These are phyloP conservation scores for Meda fulgida DNA, from an alignment of 2,797 vertebrate species.

Conservation along the genomic window DNA sequence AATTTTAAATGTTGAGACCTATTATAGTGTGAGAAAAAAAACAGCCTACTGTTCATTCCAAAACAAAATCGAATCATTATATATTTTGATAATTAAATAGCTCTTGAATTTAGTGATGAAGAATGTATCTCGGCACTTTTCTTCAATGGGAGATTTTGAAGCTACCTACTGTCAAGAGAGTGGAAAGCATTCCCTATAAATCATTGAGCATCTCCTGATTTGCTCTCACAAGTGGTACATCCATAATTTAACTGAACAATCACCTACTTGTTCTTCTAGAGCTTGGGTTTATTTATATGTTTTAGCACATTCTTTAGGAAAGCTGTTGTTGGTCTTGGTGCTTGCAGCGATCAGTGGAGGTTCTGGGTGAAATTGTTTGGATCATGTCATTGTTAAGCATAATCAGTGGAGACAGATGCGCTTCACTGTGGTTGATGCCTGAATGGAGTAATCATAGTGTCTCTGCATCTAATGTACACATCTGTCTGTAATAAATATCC, in stretches of 20 bases:
- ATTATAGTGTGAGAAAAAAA: not conserved
- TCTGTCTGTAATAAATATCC: slow-evolving; percentile 58
- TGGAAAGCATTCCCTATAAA: slow-evolving; percentile 20
- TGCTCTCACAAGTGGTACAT: not conserved
- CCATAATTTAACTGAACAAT: not conserved
- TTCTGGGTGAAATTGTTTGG: slow-evolving; percentile 11
- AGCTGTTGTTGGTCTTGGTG: slow-evolving; percentile 10
- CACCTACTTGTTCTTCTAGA: slow-evolving; percentile 9
- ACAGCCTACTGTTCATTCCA: slow-evolving; percentile 17
- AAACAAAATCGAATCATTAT: slow-evolving; percentile 12
- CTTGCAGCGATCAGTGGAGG: not conserved
- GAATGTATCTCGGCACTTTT: slow-evolving; percentile 39
- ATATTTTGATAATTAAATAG: slow-evolving; percentile 48
- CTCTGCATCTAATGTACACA: slow-evolving; percentile 47
- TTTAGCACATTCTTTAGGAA: slow-evolving; percentile 27
- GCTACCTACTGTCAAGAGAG: slow-evolving; percentile 15
- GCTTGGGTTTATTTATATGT: not conserved
- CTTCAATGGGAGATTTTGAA: slow-evolving; percentile 28
- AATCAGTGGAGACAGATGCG: not conserved
- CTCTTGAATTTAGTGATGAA: slow-evolving; percentile 31
- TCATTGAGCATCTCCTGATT: not conserved
- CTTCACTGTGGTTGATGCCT: slow-evolving; percentile 28
- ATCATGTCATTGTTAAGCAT: slow-evolving; percentile 21
- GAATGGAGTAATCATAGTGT: slow-evolving; percentile 24
- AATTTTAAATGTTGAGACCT: slow-evolving; percentile 9